These are phyloP conservation scores for Lophotis ruficrista DNA, from an alignment of 2,113 vertebrate genomes.

Conservation along the genomic window DNA sequence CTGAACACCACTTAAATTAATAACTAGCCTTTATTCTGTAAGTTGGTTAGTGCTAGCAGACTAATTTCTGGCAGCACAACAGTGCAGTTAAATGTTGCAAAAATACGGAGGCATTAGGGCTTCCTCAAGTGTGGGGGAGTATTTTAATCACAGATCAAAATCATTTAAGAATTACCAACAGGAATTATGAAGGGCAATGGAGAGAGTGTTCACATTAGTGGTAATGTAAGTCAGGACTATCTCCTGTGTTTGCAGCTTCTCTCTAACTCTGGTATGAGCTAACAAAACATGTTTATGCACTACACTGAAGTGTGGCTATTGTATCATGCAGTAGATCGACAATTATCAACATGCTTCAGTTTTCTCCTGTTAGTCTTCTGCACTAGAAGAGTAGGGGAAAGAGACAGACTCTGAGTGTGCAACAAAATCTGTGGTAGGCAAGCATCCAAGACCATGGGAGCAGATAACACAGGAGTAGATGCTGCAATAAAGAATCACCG, in stretches of 20 bases:
- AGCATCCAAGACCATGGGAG: neutral
- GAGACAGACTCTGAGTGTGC: neutral
- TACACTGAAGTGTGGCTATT: neutral
- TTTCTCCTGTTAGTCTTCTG: neutral
- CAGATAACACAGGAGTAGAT: neutral
- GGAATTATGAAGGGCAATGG: neutral
- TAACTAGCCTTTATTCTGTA: neutral
- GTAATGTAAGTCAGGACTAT: neutral
- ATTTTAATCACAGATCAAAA: neutral
- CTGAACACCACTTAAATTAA: neutral
- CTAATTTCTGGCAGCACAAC: neutral
- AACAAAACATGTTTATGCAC: neutral
- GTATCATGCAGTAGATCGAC: neutral
- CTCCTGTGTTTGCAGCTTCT: neutral
- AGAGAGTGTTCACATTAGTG: neutral
- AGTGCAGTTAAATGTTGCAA: neutral
- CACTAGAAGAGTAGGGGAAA: neutral
- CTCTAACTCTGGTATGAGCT: neutral
- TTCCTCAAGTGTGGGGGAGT: neutral
- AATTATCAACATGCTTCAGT: neutral
- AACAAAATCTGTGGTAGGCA: neutral
- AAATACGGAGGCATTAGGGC: neutral
- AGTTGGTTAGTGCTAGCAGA: neutral
- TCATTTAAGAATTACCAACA: neutral
- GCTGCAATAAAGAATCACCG: neutral